phyloP scores from a whole-genome alignment of 2,113 vertebrate genomes.

The Fregata magnificens region DNA sequence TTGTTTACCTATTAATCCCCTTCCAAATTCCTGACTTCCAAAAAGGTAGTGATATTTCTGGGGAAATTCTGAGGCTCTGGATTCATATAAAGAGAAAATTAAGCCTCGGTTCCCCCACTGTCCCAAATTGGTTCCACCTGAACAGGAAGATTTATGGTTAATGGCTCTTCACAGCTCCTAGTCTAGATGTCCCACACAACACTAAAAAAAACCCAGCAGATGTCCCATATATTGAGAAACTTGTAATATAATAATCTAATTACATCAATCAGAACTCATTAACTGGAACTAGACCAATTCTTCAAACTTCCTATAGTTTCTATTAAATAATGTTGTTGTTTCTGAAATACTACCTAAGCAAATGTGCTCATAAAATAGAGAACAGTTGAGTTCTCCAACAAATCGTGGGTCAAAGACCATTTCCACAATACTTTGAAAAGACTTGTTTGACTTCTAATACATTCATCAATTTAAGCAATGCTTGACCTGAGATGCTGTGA shows the following conservation, averaged over 20 bases:
- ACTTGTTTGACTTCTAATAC: slow-evolving; percentile 7
- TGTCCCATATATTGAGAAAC: not conserved
- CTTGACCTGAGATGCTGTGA: slow-evolving; percentile 26
- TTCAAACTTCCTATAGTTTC: not conserved
- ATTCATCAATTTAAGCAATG: slow-evolving; percentile 19
- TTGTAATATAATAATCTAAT: not conserved
- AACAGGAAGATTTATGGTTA: not conserved
- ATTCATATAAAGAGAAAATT: not conserved
- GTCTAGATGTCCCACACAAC: not conserved
- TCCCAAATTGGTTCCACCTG: not conserved
- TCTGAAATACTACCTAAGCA: not conserved
- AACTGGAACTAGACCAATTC: not conserved
- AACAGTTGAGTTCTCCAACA: slow-evolving; percentile 4
- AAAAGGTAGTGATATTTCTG: not conserved
- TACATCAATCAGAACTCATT: not conserved
- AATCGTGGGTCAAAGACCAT: slow-evolving; percentile 23
- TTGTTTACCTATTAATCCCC: not conserved
- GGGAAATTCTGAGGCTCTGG: not conserved
- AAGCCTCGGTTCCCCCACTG: not conserved
- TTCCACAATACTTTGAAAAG: not conserved
- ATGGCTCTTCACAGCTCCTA: not conserved
- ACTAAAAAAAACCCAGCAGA: not conserved
- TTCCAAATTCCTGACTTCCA: not conserved
- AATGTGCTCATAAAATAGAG: not conserved
- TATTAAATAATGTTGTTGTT: not conserved